phyloP scores from a whole-genome alignment of 2,797 vertebrate genomes.

The Staurois parvus region DNA sequence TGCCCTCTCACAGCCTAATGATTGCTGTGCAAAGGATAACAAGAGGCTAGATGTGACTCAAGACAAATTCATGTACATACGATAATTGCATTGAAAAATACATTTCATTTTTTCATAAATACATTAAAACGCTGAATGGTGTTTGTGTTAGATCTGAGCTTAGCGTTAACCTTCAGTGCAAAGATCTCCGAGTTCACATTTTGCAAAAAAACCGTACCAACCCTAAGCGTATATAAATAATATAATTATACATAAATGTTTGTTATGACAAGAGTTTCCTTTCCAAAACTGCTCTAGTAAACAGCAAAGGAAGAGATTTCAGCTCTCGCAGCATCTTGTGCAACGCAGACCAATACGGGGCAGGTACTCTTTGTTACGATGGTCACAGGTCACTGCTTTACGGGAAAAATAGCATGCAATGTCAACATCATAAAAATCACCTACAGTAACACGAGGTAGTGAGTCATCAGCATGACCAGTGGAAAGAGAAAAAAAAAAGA shows the following conservation, averaged over 20 bases:
- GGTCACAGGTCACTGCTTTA: constrained; percentile 63
- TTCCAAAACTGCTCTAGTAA: not conserved
- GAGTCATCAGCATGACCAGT: constrained; percentile 83
- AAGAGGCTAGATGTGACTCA: not conserved
- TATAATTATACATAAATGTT: not conserved
- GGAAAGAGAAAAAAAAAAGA: constrained; percentile 82
- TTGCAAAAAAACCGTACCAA: too few relatives aligned
- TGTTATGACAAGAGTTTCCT: not conserved
- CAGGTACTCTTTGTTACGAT: not conserved
- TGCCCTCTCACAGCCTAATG: too few relatives aligned
- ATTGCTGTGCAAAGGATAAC: too few relatives aligned
- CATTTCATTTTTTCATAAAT: not conserved
- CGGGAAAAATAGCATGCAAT: constrained; percentile 72
- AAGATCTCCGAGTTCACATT: too few relatives aligned
- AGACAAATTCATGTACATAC: not conserved
- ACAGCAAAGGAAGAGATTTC: not conserved
- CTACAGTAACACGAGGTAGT: constrained; percentile 74
- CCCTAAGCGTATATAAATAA: not conserved
- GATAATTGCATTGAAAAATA: not conserved
- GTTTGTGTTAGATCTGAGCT: not conserved
- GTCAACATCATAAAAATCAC: constrained; percentile 76
- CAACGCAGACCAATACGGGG: not conserved
- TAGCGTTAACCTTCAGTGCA: not conserved
- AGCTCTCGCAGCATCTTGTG: not conserved
- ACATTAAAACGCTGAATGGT: not conserved